A percentile compares a stretch with the other conserved stretches of the same genome.
phyloP scores from a whole-genome alignment of 1,140 invertebrate species.

The Heliconius melpomene region DNA sequence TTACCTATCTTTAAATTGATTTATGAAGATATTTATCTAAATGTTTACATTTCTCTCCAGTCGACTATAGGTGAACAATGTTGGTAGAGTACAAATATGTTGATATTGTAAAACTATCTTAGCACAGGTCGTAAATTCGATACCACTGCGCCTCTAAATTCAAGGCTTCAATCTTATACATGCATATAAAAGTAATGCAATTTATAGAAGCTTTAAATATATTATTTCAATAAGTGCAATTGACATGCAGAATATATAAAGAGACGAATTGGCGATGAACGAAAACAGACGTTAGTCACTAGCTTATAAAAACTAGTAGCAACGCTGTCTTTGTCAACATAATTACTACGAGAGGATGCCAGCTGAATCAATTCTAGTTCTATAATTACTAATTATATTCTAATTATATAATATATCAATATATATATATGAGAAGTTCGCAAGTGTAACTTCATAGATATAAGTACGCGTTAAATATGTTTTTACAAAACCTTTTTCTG shows the following conservation, averaged over 20 bases:
- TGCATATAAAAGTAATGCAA: too few relatives aligned
- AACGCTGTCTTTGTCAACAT: constrained; percentile 4
- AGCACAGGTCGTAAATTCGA: too few relatives aligned
- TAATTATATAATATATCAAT: background rate
- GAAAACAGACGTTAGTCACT: background rate
- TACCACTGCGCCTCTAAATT: too few relatives aligned
- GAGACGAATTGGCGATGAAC: background rate
- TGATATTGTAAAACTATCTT: too few relatives aligned
- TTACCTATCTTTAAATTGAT: too few relatives aligned
- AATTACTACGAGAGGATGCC: constrained; percentile 14
- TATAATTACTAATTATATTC: background rate
- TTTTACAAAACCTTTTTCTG: too few relatives aligned
- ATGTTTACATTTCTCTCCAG: too few relatives aligned
- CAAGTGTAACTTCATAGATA: background rate
- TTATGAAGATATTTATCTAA: too few relatives aligned
- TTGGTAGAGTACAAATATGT: too few relatives aligned
- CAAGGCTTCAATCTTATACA: too few relatives aligned
- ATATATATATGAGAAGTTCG: background rate
- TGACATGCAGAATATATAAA: background rate
- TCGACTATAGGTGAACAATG: too few relatives aligned
- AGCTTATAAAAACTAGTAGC: background rate
- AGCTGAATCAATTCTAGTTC: background rate
- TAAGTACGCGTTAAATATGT: too few relatives aligned
- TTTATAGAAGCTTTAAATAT: background rate
- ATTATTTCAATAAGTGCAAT: background rate